These are phyloP conservation scores for Camponotus pennsylvanicus DNA, from an alignment of 1,140 invertebrate genomes.

Conservation along the genomic window DNA sequence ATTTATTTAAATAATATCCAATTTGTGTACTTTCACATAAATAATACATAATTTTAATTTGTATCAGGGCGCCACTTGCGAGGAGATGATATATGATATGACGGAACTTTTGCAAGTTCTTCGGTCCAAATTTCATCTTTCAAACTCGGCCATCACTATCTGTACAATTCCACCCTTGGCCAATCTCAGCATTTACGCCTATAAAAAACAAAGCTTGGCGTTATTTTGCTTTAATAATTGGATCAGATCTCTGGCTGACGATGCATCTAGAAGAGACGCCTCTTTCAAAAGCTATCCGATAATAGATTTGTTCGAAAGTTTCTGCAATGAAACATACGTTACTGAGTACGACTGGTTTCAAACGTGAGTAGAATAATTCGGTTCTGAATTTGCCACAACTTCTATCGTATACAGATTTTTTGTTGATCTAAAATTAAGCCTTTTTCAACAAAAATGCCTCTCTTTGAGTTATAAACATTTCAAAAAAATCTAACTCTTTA, in stretches of 20 bases:
- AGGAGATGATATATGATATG: conserved; percentile 68
- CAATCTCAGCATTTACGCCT: conserved; percentile 57
- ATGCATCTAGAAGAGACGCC: not conserved
- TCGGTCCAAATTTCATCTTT: conserved; percentile 58
- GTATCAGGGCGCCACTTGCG: conserved; percentile 48
- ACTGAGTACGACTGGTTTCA: conserved; percentile 75
- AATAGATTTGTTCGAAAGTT: conserved; percentile 71
- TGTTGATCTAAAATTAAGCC: not conserved
- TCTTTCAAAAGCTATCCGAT: conserved; percentile 55
- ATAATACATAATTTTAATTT: too few species aligned
- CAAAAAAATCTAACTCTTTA: not conserved
- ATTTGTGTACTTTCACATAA: not conserved
- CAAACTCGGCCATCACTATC: conserved; percentile 66
- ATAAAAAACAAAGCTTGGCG: conserved; percentile 44
- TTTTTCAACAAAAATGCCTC: not conserved
- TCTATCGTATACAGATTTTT: not conserved
- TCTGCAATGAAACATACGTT: conserved; percentile 41
- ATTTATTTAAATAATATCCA: conserved; percentile 20
- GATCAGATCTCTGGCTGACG: conserved; percentile 59
- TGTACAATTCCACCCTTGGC: conserved; percentile 74
- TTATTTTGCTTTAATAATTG: conserved; percentile 73
- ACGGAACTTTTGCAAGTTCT: conserved; percentile 63
- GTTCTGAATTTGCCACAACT: not conserved
- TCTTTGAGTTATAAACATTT: not conserved
- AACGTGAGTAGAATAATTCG: conserved; percentile 35